phyloP scores from a whole-genome alignment of 2,113 vertebrate genomes.

The Poicephalus meyeri region DNA sequence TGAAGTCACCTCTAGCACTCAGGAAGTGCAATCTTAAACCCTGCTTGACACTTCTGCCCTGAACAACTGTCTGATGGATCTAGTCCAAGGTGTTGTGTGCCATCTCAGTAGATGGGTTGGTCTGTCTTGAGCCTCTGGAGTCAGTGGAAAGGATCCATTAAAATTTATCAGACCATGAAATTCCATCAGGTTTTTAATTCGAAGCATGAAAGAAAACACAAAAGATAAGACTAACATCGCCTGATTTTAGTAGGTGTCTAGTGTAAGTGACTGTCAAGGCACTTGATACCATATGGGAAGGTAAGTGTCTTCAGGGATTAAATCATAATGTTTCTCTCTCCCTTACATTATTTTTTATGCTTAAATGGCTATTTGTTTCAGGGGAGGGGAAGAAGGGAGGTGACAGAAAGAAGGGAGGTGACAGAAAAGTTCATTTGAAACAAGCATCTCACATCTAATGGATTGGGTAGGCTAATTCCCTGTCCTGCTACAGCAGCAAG shows the following conservation, averaged over 20 bases:
- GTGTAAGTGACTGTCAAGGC: neutral
- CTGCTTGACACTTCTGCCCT: fast-evolving
- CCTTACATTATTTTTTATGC: constrained; percentile 12
- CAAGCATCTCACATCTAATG: neutral
- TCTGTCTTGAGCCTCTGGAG: neutral
- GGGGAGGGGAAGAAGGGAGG: neutral
- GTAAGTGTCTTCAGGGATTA: neutral
- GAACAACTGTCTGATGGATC: neutral
- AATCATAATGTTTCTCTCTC: constrained; percentile 1
- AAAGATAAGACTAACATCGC: neutral
- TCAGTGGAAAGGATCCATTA: neutral
- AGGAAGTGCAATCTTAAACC: fast-evolving
- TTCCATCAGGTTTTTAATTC: neutral
- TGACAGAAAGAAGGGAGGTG: neutral
- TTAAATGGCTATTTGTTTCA: neutral
- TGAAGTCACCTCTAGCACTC: neutral
- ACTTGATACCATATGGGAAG: neutral
- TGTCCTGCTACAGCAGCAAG: neutral
- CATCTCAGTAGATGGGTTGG: neutral
- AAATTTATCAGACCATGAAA: neutral
- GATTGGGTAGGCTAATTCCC: neutral
- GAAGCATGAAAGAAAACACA: neutral
- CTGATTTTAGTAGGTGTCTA: neutral
- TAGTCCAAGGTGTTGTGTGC: neutral
- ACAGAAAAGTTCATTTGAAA: constrained; percentile 12